Evolutionary conservation across 2,888 invertebrate species (phyloP), one percentile per base, ranked within the genome.

Genomic region (Marasmarcha lunaedactyla): DNA sequence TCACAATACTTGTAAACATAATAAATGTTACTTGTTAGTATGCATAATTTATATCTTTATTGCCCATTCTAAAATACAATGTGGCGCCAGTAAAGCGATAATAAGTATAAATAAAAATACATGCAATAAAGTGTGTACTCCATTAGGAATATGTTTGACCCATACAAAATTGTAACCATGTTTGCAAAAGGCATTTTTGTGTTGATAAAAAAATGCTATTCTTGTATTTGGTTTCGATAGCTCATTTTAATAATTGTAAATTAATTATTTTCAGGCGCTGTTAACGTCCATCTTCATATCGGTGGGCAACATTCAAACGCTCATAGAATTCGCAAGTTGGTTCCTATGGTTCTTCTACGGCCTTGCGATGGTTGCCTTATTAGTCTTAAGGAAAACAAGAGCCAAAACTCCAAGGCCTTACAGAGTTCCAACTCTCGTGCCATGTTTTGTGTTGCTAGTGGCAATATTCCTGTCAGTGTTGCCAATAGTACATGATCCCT

Each of bases 341-440:
- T 87, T 94, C 46, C 90, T 93, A 14, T 95, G 94, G 94, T 87
- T 93, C 44, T 93, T 93, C 72, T 95, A 94, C 63, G 94, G 93
- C 0, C 68, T 89, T 0, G 92, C 93, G 0, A 92, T 94, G 90
- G 85, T 91, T 1, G 89, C 93, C 0, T 73, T 95, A 12, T 65
- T 95, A 26, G 86, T 93, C 1, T 73, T 95, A 55, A 70, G 94
- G 36, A 88, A 68, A 52, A 93, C 91, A 0, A 89, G 88, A 57
- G 86, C 89, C 2, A 68, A 90, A 43, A 86, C 85, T 14, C 85
- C 83, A 1, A 79, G 94, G 42, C 93, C 93, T 0, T 94, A 93
- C 55, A 87, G 87, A 62, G 90, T 92, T 7, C 91, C 91, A 1
- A 88, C 89, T 7, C 54, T 86, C 5, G 87, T 94, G 42, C 93